A percentile compares a stretch with the other conserved stretches of the same genome.
Conservation (phyloP, 2,113 vertebrate species). For the Tringa solitaria region DNA sequence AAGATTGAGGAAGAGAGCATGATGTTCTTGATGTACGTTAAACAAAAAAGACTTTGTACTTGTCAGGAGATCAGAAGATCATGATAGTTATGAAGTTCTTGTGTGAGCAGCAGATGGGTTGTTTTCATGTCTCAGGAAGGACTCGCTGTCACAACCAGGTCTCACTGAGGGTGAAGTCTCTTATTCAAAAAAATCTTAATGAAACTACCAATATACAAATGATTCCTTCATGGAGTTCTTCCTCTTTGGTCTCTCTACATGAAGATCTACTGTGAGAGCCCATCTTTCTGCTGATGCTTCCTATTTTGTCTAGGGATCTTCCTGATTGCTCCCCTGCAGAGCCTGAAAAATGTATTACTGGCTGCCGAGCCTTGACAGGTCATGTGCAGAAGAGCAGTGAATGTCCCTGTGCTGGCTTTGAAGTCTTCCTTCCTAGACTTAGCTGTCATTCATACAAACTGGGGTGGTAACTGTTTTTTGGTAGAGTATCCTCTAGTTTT, state of each 20-base stretch:
- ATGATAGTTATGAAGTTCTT: not conserved
- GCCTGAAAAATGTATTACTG: not conserved
- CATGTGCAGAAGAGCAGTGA: not conserved
- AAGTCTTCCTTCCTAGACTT: not conserved
- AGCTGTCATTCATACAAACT: not conserved
- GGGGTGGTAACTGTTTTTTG: not conserved
- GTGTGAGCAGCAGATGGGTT: not conserved
- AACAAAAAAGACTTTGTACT: not conserved
- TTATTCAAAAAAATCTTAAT: not conserved
- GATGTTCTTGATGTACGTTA: not conserved
- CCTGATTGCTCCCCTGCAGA: not conserved
- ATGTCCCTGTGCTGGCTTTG: not conserved
- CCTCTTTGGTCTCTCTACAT: not conserved
- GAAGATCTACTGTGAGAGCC: not conserved
- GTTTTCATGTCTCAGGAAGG: not conserved
- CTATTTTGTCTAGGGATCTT: not conserved
- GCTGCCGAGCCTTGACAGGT: accelerated
- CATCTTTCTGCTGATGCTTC: not conserved
- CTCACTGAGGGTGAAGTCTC: not conserved
- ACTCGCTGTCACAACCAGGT: not conserved
- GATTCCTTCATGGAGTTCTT: not conserved
- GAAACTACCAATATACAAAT: not conserved
- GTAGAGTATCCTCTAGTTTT: not conserved
- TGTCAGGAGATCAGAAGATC: not conserved
- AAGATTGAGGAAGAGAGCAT: not conserved